Evolutionary conservation across 1,140 invertebrate species (phyloP).

Genomic region (Cyclina sinensis): DNA sequence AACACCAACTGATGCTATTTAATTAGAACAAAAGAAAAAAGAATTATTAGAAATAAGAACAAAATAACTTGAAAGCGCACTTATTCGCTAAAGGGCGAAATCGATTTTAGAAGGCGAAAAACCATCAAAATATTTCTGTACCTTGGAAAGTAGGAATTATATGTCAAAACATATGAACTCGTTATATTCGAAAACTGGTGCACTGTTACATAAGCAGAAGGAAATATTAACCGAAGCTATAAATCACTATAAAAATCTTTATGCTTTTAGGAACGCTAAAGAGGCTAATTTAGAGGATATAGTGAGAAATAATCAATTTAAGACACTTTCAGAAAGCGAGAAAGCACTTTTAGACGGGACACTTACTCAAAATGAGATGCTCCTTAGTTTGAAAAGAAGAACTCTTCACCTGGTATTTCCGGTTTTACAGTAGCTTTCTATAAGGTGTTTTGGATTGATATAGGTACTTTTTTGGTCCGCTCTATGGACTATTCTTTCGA

Average conservation of each 20-base stretch:
- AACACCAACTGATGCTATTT: neutral
- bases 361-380: too few species aligned
- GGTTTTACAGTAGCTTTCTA: too few species aligned
- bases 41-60: conserved; percentile 38
- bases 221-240: too few species aligned
- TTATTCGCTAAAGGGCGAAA: conserved; percentile 45
- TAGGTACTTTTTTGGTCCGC: too few species aligned
- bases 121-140: too few species aligned
- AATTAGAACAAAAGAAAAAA: neutral
- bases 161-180: conserved; percentile 29
- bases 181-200: neutral
- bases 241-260: too few species aligned
- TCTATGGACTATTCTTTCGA: too few species aligned
- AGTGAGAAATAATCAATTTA: conserved; percentile 30
- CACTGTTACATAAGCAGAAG: neutral
- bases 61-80: conserved; percentile 16
- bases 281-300: too few species aligned
- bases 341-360: neutral
- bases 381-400: conserved; percentile 27
- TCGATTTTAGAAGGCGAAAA: conserved; percentile 64
- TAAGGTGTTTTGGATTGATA: too few species aligned
- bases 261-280: too few species aligned
- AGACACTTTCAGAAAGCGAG: conserved; percentile 11
- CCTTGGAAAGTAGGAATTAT: too few species aligned
- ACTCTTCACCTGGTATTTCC: neutral